Evolutionary conservation across 2,113 vertebrate genomes (phyloP).

Genomic region (Ptyas mucosa): DNA sequence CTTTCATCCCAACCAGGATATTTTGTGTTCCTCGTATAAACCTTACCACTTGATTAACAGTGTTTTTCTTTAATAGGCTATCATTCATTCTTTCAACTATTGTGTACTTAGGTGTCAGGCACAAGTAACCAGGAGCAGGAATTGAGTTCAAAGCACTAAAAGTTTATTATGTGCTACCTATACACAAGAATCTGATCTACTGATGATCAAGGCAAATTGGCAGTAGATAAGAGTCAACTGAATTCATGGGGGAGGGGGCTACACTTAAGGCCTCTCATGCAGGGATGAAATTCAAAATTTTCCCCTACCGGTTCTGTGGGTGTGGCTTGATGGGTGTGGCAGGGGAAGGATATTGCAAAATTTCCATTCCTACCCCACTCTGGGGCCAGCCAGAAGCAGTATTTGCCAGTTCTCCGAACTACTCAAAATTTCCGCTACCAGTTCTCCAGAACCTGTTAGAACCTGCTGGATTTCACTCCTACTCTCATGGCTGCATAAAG

Average conservation of each 20-base stretch:
- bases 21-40: not conserved
- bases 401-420: too few species aligned
- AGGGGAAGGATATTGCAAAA: too few species aligned
- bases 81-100: not conserved
- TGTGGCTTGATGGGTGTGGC: too few species aligned
- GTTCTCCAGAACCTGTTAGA: too few species aligned
- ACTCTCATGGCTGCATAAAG: not conserved
- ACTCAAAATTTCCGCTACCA: too few species aligned
- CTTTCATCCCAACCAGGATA: not conserved
- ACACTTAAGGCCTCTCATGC: not conserved
- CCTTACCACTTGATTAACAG: not conserved
- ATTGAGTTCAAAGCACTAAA: not conserved
- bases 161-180: not conserved
- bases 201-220: not conserved
- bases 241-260: not conserved
- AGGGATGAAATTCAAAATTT: too few species aligned
- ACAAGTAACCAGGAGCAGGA: not conserved
- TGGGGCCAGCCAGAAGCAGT: too few species aligned
- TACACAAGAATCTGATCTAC: not conserved
- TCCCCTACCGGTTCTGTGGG: too few species aligned
- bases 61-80: not conserved
- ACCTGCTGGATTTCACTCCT: too few species aligned
- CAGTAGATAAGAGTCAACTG: not conserved
- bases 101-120: not conserved
- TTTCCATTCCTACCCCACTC: too few species aligned